phyloP scores from a whole-genome alignment of 2,797 vertebrate genomes.

The Xiphophorus birchmanni region DNA sequence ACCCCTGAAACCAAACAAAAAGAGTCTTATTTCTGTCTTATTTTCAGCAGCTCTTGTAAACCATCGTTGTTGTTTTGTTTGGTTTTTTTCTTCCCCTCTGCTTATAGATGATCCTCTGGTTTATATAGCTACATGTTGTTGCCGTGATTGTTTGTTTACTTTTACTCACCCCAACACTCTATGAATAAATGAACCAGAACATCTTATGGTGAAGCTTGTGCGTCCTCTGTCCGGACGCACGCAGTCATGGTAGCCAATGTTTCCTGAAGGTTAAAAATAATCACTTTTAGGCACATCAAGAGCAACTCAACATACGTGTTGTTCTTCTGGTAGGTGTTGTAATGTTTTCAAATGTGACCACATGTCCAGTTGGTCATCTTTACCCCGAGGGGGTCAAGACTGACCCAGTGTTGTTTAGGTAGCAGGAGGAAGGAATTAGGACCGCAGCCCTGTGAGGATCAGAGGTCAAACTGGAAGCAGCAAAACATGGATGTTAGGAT shows the following conservation, averaged over 20 bases:
- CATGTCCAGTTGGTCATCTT: neutral
- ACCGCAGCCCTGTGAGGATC: slow-evolving; percentile 5
- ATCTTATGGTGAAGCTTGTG: neutral
- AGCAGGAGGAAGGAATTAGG: slow-evolving; percentile 43
- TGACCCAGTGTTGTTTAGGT: slow-evolving; percentile 13
- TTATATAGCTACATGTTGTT: neutral
- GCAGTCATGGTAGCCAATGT: neutral
- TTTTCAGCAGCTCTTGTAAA: neutral
- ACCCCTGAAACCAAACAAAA: neutral
- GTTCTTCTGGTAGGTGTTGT: neutral
- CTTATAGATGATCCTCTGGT: neutral
- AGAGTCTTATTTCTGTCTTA: neutral
- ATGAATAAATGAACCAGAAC: neutral
- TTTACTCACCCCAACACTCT: neutral
- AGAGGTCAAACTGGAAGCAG: slow-evolving; percentile 34
- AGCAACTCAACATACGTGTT: too few relatives aligned
- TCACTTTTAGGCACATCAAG: neutral
- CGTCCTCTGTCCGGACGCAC: neutral
- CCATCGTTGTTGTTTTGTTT: neutral
- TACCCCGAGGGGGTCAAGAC: slow-evolving; percentile 5
- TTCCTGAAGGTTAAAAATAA: neutral
- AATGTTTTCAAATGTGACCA: neutral
- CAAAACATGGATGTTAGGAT: slow-evolving; percentile 5
- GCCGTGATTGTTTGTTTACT: neutral
- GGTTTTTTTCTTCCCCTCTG: neutral